phyloP scores from a whole-genome alignment of 1,140 invertebrate genomes.

The Colletes latitarsis region DNA sequence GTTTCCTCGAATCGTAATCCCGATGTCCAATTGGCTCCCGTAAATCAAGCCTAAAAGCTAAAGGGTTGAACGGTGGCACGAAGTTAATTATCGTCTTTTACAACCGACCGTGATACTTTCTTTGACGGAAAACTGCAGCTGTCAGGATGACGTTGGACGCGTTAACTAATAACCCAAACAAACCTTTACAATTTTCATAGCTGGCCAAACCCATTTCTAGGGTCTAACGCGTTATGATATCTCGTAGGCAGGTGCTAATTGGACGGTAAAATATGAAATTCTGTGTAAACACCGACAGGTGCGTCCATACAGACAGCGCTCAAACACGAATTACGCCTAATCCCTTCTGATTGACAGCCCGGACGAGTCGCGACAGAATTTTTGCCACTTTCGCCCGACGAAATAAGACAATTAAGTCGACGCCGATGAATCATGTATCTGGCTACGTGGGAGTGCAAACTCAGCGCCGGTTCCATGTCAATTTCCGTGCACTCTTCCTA shows the following conservation, averaged over 20 bases:
- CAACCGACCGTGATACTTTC: neutral
- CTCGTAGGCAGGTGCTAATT: slow-evolving; percentile 35
- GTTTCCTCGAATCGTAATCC: no score
- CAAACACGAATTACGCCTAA: neutral
- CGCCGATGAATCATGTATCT: slow-evolving; percentile 45
- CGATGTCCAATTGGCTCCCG: no score
- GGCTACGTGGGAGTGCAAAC: slow-evolving; percentile 63
- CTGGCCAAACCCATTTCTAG: neutral
- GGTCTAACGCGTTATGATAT: slow-evolving; percentile 12
- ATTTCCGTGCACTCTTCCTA: slow-evolving; percentile 65
- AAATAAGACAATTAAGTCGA: slow-evolving; percentile 60
- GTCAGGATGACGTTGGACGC: neutral
- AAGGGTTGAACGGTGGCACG: neutral
- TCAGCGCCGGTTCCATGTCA: slow-evolving; percentile 60
- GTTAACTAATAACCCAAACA: slow-evolving; percentile 61
- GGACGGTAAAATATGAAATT: slow-evolving; percentile 28
- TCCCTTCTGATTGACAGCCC: neutral
- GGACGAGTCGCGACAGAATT: neutral
- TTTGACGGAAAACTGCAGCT: neutral
- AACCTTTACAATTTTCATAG: neutral
- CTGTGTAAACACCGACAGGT: neutral
- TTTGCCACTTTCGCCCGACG: slow-evolving; percentile 39
- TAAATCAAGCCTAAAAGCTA: neutral
- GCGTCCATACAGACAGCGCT: neutral
- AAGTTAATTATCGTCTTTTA: slow-evolving; percentile 10